These are phyloP conservation scores for Heliconius eleuchia DNA, from an alignment of 1,140 invertebrate species.

Conservation along the genomic window DNA sequence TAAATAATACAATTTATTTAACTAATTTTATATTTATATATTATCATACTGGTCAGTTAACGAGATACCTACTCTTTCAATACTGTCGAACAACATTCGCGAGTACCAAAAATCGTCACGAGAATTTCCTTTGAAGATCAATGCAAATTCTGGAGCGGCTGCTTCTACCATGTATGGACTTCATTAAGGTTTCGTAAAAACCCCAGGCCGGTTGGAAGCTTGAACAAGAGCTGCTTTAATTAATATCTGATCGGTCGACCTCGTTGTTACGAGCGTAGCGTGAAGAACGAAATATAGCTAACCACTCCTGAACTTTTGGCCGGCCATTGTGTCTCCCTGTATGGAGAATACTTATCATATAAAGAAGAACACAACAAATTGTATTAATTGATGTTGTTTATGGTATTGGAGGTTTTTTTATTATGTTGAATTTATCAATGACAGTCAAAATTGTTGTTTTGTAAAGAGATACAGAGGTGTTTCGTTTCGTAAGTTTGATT, in stretches of 20 bases:
- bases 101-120: conserved; percentile 24
- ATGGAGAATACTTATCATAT: conserved; percentile 43
- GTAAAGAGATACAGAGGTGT: no score
- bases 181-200: conserved; percentile 72
- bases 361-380: conserved; percentile 46
- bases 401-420: not conserved
- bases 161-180: conserved; percentile 60
- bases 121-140: conserved; percentile 47
- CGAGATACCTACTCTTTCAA: not conserved
- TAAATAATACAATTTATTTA: not conserved
- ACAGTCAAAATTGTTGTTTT: not conserved
- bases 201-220: conserved; percentile 51
- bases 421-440: not conserved
- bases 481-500: no score
- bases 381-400: conserved; percentile 3
- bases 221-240: conserved; percentile 63
- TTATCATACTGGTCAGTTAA: conserved; percentile 1
- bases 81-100: not conserved
- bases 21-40: not conserved
- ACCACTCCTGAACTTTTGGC: conserved; percentile 27
- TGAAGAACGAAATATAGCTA: conserved; percentile 44
- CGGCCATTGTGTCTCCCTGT: conserved; percentile 37
- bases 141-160: conserved; percentile 72
- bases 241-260: conserved; percentile 50
- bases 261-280: conserved; percentile 40